Evolutionary conservation across 2,113 vertebrate genomes (phyloP).

Genomic region (Sterna hirundo): DNA sequence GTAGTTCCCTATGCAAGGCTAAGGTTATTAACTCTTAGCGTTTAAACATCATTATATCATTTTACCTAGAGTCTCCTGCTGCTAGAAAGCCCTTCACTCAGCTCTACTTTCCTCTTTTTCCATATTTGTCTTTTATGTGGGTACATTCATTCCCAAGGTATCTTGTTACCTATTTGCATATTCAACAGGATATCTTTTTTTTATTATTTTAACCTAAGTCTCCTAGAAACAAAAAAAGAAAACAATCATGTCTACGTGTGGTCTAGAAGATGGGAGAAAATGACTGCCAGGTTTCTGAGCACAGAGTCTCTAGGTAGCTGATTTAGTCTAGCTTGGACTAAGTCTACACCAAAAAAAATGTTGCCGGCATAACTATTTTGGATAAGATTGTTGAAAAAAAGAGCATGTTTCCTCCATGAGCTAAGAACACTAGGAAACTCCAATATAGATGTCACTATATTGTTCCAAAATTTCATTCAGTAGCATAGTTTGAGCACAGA

Average conservation of each 20-base stretch:
- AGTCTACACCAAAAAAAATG: not conserved
- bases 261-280: not conserved
- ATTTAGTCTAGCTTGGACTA: not conserved
- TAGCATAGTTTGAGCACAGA: not conserved
- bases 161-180: not conserved
- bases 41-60: not conserved
- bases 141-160: not conserved
- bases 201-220: not conserved
- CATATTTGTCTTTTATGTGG: not conserved
- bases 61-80: not conserved
- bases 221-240: not conserved
- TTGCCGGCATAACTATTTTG: not conserved
- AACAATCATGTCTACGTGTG: not conserved
- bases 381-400: not conserved
- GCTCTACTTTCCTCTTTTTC: not conserved
- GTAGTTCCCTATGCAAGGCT: not conserved
- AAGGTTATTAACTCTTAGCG: not conserved
- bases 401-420: not conserved
- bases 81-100: not conserved
- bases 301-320: not conserved
- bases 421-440: not conserved
- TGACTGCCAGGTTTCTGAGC: not conserved
- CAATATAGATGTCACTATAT: not conserved
- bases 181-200: not conserved
- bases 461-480: not conserved